Percentiles rank a stretch among this genome's conserved stretches.
Conservation (phyloP, 2,797 vertebrate genomes). For the Corythornis leucogaster region DNA sequence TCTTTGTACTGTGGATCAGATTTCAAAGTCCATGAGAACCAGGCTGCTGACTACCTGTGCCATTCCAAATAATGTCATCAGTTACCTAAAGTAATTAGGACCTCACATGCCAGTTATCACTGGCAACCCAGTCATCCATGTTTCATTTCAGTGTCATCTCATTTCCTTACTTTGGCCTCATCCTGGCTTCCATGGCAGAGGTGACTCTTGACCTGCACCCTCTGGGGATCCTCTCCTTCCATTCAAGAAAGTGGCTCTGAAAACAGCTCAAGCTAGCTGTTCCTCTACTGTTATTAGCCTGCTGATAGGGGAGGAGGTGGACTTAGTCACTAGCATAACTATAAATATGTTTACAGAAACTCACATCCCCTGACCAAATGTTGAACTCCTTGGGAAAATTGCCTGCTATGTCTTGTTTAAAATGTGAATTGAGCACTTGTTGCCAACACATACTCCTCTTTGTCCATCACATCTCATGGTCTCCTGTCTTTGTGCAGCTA, state of each 20-base stretch:
- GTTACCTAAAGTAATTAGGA: neutral
- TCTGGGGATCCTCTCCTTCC: neutral
- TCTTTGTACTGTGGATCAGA: neutral
- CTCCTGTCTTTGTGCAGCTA: neutral
- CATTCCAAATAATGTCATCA: neutral
- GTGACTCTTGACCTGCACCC: neutral
- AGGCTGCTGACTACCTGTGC: neutral
- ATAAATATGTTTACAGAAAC: neutral
- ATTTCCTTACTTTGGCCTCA: neutral
- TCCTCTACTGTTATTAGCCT: neutral
- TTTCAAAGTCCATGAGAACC: constrained; percentile 4
- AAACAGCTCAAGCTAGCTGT: neutral
- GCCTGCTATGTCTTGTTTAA: neutral
- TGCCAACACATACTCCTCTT: neutral
- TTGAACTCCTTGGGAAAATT: neutral
- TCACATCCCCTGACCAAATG: neutral
- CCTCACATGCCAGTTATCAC: neutral
- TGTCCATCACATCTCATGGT: neutral
- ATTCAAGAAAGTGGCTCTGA: neutral
- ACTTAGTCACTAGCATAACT: neutral
- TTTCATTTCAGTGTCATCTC: neutral
- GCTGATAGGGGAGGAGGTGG: neutral
- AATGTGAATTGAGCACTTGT: rapidly evolving
- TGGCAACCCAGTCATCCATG: neutral
- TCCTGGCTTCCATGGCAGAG: neutral